Evolutionary conservation across 2,797 vertebrate species (phyloP).

Genomic region (Silurus lanzhouensis): DNA sequence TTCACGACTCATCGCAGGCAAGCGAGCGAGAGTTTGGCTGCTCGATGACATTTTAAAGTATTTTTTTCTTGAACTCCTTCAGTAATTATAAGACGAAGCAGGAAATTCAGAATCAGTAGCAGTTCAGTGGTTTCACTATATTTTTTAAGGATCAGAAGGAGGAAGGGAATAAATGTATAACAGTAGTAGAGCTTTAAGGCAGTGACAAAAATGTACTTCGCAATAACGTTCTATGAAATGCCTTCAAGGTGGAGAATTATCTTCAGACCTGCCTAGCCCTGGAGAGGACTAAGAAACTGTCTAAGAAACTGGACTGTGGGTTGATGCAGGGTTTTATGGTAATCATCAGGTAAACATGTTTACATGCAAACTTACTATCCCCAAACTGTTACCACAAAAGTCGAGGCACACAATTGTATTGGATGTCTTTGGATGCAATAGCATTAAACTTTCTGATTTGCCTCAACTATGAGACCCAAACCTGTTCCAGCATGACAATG

Average conservation of each 20-base stretch:
- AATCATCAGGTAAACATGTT: background rate
- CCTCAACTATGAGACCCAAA: too few relatives aligned
- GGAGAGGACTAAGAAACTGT: background rate
- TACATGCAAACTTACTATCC: too few relatives aligned
- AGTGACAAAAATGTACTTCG: constrained; percentile 1
- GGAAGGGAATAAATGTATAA: background rate
- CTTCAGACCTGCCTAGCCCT: constrained; percentile 15
- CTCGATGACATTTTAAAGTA: background rate
- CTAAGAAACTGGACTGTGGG: background rate
- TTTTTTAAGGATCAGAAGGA: constrained; percentile 27
- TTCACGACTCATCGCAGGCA: background rate
- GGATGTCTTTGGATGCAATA: too few relatives aligned
- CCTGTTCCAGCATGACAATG: too few relatives aligned
- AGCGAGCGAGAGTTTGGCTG: background rate
- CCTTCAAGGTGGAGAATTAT: background rate
- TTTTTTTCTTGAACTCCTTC: background rate
- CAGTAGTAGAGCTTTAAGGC: constrained; percentile 29
- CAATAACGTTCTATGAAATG: background rate
- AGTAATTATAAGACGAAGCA: background rate
- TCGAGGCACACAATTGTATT: too few relatives aligned
- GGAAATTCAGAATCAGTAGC: constrained; percentile 5
- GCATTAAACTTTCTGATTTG: too few relatives aligned
- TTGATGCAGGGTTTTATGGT: background rate
- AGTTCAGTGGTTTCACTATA: constrained; percentile 19
- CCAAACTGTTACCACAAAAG: too few relatives aligned